Percentiles rank a stretch among this genome's conserved stretches.
phyloP scores from a whole-genome alignment of 2,797 vertebrate genomes.

The Pteronotus mesoamericanus region DNA sequence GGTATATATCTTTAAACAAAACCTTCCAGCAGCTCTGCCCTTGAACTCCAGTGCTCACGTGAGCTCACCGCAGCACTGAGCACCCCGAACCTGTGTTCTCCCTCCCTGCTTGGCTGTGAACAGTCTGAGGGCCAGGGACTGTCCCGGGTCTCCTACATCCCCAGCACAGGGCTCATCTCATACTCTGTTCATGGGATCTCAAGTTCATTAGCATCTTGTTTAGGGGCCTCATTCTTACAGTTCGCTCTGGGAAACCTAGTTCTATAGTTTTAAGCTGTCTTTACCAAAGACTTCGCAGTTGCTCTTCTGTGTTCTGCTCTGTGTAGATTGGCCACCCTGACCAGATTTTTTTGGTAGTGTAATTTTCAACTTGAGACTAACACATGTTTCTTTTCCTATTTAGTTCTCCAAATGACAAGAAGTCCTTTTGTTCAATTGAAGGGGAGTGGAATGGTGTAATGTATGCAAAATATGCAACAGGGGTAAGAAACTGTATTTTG shows the following conservation, averaged over 20 bases:
- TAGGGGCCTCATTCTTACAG: neutral
- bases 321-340: neutral
- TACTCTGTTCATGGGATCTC: neutral
- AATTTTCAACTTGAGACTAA: constrained; percentile 24
- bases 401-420: constrained; percentile 97
- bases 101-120: neutral
- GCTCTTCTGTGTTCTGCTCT: neutral
- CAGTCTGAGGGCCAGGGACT: neutral
- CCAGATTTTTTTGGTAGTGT: neutral
- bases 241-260: neutral
- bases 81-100: neutral
- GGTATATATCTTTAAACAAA: neutral
- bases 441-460: constrained; percentile 99
- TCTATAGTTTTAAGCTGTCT: neutral
- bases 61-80: neutral
- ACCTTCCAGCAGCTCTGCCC: neutral
- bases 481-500: constrained; percentile 84
- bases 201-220: neutral
- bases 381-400: constrained; percentile 62
- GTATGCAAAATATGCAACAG: constrained; percentile 93
- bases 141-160: neutral
- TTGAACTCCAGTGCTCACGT: neutral
- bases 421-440: constrained; percentile 96
- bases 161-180: neutral
- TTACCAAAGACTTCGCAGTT: neutral